phyloP scores from a whole-genome alignment of 2,888 invertebrate genomes.

The Cenopis cana region DNA sequence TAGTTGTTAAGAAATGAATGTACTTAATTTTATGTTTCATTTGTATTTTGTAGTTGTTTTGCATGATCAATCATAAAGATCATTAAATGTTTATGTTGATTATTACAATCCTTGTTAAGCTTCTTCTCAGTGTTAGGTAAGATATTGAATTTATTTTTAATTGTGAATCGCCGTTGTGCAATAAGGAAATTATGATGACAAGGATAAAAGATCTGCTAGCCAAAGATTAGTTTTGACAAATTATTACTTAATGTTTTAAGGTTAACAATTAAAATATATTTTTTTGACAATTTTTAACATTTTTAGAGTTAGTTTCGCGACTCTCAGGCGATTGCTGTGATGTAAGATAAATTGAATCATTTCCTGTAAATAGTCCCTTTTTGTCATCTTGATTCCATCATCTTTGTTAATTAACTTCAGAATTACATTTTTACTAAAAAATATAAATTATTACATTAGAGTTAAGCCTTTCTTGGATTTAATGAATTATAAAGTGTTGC shows the following conservation, averaged over 20 bases:
- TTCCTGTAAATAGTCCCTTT: slow-evolving; percentile 57
- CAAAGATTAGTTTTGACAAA: slow-evolving; percentile 78
- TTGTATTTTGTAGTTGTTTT: slow-evolving; percentile 53
- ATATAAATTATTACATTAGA: slow-evolving; percentile 43
- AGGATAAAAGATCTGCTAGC: slow-evolving; percentile 78
- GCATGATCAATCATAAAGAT: slow-evolving; percentile 50
- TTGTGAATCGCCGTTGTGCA: slow-evolving; percentile 63
- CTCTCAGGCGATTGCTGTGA: slow-evolving; percentile 83
- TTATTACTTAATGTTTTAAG: slow-evolving; percentile 53
- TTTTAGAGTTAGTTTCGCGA: slow-evolving; percentile 72
- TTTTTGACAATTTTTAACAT: slow-evolving; percentile 66
- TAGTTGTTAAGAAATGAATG: slow-evolving; percentile 68
- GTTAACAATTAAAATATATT: slow-evolving; percentile 53
- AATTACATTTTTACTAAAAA: slow-evolving; percentile 33
- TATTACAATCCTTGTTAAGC: slow-evolving; percentile 46
- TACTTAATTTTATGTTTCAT: slow-evolving; percentile 72
- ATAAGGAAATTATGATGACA: slow-evolving; percentile 66
- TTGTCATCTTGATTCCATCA: slow-evolving; percentile 27
- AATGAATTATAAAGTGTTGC: slow-evolving; percentile 23
- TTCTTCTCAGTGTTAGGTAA: slow-evolving; percentile 70
- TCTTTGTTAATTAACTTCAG: slow-evolving; percentile 13
- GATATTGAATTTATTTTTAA: slow-evolving; percentile 50
- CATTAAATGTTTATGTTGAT: slow-evolving; percentile 45
- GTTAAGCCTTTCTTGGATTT: slow-evolving; percentile 17
- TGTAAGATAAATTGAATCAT: slow-evolving; percentile 71